Base-by-base conservation (phyloP, 1,140 invertebrate species). In the Euura saliciscinereae region DNA sequence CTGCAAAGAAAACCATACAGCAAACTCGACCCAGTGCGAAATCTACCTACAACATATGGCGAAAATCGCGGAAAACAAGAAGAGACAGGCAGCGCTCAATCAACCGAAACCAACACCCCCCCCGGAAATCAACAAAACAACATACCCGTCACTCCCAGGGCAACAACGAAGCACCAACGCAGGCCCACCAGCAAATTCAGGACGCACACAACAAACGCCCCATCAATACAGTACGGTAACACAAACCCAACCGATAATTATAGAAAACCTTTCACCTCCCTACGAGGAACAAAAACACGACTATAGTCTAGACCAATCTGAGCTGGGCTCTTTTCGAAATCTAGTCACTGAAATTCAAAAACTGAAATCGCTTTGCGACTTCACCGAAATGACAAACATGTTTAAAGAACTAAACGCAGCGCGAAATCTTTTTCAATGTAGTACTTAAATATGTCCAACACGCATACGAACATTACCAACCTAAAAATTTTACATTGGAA, bases 1-100 rank as follows among this genome's bases (percentile, higher is more conserved):
- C n/a, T 78, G 78, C 67, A 59, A 45, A n/a, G 45, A 65, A 66
- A 43, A 46, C 4, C 74, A 71, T 68, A 68, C 75, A 43, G 65
- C 75, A 3, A 78, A 73, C 68, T 78, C 46, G 13, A 45, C 6
- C 11, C 44, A 66, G 43, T 78, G 75, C 65, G 65, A 6, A 51
- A 11, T 66, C 2, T 75, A 73, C 28, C 28, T 28, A 28, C 28
- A 72, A 13, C 68, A 72, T 6, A 65, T 75, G 6, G 5, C 71
- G 5, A 68, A 68, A 5, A 6, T 68, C 3, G 64, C 43, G 28
- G 65, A 51, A 1, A 65, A 66, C 13, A 72, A 66, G 66, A 4
- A n/a, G 28, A 13, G 7, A 13, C 45, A 28, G 46, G n/a, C 66
- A 59, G 42, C 7, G 13, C 6, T 6, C 65, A 66, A 13, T 1